Evolutionary conservation across 1,140 invertebrate genomes (phyloP).

Genomic region (Dendrolimus kikuchii): DNA sequence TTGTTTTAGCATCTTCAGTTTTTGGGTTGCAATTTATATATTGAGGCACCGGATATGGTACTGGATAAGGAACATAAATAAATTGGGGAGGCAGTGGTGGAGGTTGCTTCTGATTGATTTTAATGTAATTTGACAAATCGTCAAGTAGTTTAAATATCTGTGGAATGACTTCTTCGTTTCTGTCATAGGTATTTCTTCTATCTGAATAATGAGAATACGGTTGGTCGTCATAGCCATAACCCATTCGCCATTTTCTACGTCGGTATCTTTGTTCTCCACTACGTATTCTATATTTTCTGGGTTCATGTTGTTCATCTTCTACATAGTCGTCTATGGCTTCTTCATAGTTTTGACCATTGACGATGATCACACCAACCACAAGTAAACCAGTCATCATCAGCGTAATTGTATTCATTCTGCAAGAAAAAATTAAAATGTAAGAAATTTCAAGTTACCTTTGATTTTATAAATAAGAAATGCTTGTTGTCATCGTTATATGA

Average conservation of each 20-base stretch:
- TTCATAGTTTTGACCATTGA: constrained; percentile 14
- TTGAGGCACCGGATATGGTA: constrained; percentile 27
- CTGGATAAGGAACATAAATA: constrained; percentile 42
- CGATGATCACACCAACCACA: constrained; percentile 14
- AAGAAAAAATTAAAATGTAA: constrained; percentile 13
- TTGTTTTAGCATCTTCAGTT: constrained; percentile 22
- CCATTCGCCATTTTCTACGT: constrained; percentile 30
- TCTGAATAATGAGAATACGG: constrained; percentile 22
- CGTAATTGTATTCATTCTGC: constrained; percentile 26
- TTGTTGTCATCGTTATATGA: too few relatives aligned
- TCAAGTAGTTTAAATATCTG: constrained; percentile 37
- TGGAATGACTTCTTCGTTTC: constrained; percentile 29
- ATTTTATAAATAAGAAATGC: not conserved
- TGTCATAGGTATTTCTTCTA: constrained; percentile 23
- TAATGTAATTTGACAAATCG: constrained; percentile 31
- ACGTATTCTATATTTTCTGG: constrained; percentile 6
- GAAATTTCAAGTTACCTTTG: constrained; percentile 8
- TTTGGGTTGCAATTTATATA: constrained; percentile 8
- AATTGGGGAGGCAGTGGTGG: constrained; percentile 40
- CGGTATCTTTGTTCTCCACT: constrained; percentile 23
- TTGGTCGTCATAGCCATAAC: constrained; percentile 33
- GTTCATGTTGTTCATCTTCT: constrained; percentile 4
- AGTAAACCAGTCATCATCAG: constrained; percentile 14
- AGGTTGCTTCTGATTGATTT: constrained; percentile 16
- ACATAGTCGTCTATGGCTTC: not conserved